Percentiles rank a stretch among this genome's conserved stretches.
These are phyloP conservation scores for Perodicticus potto DNA, from an alignment of 2,797 vertebrate species.

Conservation along the genomic window DNA sequence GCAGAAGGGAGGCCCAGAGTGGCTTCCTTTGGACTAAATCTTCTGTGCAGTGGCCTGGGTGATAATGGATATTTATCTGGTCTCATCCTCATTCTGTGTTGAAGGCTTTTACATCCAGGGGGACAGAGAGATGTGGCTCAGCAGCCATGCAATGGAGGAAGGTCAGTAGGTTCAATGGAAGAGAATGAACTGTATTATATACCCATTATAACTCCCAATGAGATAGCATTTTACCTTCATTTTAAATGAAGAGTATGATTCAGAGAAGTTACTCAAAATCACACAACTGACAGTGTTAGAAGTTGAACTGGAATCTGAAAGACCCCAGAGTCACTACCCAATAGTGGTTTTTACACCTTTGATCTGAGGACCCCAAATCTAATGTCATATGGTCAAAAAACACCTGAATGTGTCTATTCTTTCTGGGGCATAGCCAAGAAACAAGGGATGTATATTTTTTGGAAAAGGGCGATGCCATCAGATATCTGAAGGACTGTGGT, in stretches of 20 bases:
- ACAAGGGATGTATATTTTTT: background rate
- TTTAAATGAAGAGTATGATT: background rate
- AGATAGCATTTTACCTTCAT: constrained; percentile 22
- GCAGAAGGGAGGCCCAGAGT: background rate
- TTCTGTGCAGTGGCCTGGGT: background rate
- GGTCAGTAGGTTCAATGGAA: background rate
- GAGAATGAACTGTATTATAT: constrained; percentile 20
- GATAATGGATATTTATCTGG: constrained; percentile 9
- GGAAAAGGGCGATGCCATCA: background rate
- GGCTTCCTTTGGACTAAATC: background rate
- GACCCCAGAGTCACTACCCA: background rate
- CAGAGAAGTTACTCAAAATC: background rate
- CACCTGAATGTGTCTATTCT: background rate
- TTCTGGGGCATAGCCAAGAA: background rate
- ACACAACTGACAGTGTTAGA: background rate
- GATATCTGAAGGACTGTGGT: background rate
- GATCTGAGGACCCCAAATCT: background rate
- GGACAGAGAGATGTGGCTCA: background rate
- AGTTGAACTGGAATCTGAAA: background rate
- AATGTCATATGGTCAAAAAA: background rate
- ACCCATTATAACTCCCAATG: background rate
- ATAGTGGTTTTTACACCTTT: background rate
- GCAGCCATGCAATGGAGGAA: background rate
- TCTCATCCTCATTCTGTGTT: constrained; percentile 23
- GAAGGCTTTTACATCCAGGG: background rate